Evolutionary conservation across 2,797 vertebrate genomes (phyloP), one percentile per base, ranked within the genome.

Genomic region (Gymnodraco acuticeps): DNA sequence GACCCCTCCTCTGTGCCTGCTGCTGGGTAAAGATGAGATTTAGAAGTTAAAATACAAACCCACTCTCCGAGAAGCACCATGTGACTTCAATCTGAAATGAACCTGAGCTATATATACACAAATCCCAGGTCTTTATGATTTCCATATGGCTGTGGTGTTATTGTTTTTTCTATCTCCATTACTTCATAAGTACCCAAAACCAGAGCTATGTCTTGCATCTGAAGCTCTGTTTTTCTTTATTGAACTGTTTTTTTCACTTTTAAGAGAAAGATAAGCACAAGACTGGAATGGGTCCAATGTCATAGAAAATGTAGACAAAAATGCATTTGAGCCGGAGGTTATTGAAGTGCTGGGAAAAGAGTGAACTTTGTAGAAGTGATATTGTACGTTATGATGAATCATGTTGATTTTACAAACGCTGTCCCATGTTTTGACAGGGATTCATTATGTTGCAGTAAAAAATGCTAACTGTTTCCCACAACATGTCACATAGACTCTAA

Each of bases 121-220:
- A 88, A 89, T 77, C 88, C 77, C 62, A 47, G 71, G 27, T 74
- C 76, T 62, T 95, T 94, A 95, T 94, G 93, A 89, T 92, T 95
- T 95, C 94, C 95, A 95, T 93, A 94, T 95, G 94, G 70, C 77
- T 86, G 73, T 75, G 70, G 81, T 91, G 88, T 92, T 93, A 84
- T 92, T 92, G 90, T 92, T 93, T 93, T 90, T 88, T 88, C 88
- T 85, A 78, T 87, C 83, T 86, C 83, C 86, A 88, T 93, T 94
- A 91, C 91, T 89, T 89, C 86, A 90, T 78, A 83, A 85, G 77
- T 85, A 68, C 77, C 87, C 74, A 54, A 78, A 86, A 81, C 75
- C 81, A 70, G 73, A 4, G 43, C 75, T 73, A 12, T 59, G 70
- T 70, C 77, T 84, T 60, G 55, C 64, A 82, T 85, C 77, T n/a